These are phyloP conservation scores for Hylaeus volcanicus DNA, from an alignment of 1,140 invertebrate species.

Conservation along the genomic window DNA sequence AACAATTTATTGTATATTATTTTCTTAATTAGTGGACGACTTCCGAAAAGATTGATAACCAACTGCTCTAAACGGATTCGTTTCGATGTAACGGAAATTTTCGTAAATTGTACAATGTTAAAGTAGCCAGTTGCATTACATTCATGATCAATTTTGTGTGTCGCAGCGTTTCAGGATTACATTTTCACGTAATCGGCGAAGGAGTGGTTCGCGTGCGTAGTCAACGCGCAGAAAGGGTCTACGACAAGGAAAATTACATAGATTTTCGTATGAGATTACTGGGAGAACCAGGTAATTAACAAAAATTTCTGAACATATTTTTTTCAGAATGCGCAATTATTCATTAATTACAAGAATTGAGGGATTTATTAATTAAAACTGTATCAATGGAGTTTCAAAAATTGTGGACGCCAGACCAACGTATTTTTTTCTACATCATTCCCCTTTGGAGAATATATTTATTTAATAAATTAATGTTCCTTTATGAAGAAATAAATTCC, in stretches of 20 bases:
- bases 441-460: no score
- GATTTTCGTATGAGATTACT: constrained; percentile 96
- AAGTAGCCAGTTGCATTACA: neutral
- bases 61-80: neutral
- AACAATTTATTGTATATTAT: no score
- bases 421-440: no score
- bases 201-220: constrained; percentile 92
- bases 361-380: no score
- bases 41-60: no score
- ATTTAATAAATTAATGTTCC: no score
- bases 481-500: no score
- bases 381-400: no score
- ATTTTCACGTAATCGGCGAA: constrained; percentile 96
- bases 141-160: constrained; percentile 28
- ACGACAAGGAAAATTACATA: constrained; percentile 96
- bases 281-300: constrained; percentile 90
- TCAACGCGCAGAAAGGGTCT: constrained; percentile 89
- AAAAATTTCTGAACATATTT: constrained; percentile 7
- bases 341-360: no score
- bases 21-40: no score
- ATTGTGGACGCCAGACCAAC: no score
- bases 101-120: neutral
- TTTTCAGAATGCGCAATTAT: no score
- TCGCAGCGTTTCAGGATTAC: constrained; percentile 85
- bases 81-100: neutral